Evolutionary conservation across 2,113 vertebrate genomes (phyloP), one percentile per base, ranked within the genome.

Genomic region (Vombatus ursinus): DNA sequence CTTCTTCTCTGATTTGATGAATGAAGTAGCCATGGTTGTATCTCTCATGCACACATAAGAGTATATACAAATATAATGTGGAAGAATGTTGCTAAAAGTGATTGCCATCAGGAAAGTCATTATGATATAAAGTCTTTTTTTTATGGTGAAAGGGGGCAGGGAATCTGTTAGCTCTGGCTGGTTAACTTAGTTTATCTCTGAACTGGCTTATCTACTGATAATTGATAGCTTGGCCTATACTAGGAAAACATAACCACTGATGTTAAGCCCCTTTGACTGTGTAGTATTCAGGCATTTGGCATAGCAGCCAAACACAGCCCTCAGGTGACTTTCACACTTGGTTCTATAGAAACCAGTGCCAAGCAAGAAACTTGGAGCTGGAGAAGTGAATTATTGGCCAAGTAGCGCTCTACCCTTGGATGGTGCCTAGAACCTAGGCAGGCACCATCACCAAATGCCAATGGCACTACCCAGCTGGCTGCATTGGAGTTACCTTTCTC

Each of bases 61-160:
- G 47, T 52, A 2, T 25, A 44, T 52, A 50, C 57, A 94, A 96
- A 95, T 49, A 92, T 97, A 91, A 57, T 44, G 53, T 90, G 23
- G 68, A 47, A 92, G 51, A 95, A 94, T 90, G 19, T 84, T 84
- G 68, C 68, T 84, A 92, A 94, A 96, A 96, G 49, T 48, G 28
- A 91, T 48, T 57, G 25, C 61, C 68, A 44, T 84, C n/a, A 84
- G 68, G 16, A 23, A 96, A 47, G 24, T 50, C 52, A 89, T 2
- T n/a, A 91, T 51, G 37, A 19, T 94, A 25, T 90, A 68, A 93
- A 50, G 0, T 4, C 89, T 3, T 84, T 61, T 84, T 44, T 84
- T n/a, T 5, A 22, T 84, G 37, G n/a, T 37, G 28, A 68, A 84
- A 44, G 6, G 68, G 68, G 6, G 16, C 68, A 48, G 61, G 93